Base-by-base conservation (phyloP, 2,113 vertebrate species). In the Benitochromis conjunctus region DNA sequence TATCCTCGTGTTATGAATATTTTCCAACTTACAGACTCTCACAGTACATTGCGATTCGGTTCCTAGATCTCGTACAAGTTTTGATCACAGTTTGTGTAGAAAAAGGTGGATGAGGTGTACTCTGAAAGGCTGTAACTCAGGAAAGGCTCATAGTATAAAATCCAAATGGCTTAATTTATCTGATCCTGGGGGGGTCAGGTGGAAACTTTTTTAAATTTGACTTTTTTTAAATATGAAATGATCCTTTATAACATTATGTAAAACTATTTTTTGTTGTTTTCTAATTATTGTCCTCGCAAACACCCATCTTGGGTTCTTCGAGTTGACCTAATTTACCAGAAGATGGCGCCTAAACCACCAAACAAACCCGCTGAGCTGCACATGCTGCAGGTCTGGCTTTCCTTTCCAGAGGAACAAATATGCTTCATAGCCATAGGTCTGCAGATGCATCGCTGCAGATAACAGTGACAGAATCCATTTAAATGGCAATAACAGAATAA, bases 331-430 rank as follows among this genome's bases (percentile, higher is more conserved):
- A 54, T 4, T 41, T 10, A 90, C 91, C 95, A 94, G 87, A 31
- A 95, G 95, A 82, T 93, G 95, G 95, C 91, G 92, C 86, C 85
- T 81, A 84, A 91, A 71, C 5, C 88, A 43, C 34, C 69, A 31
- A 8, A 66, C 12, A 87, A 57, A 76, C 21, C 64, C 51, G 64
- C 62, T 19, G 62, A 24, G n/a, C 18, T 76, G 11, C 11, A 19
- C 1, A 77, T n/a, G 29, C 46, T 2, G 41, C 26, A 77, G 9
- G 34, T 29, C 74, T 41, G 57, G n/a, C 10, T 58, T n/a, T 57
- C 38, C 48, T 85, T 43, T 31, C 3, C 51, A 5, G 2, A 55
- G 34, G 26, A 83, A 4, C 51, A 53, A 51, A 48, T 21, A 5
- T 5, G 31, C 34, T 51, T 26, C 46, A 53, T n/a, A 48, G 43